Percentiles rank a stretch among this genome's conserved stretches.
Conservation (phyloP, 2,113 vertebrate species). For the Vombatus ursinus region DNA sequence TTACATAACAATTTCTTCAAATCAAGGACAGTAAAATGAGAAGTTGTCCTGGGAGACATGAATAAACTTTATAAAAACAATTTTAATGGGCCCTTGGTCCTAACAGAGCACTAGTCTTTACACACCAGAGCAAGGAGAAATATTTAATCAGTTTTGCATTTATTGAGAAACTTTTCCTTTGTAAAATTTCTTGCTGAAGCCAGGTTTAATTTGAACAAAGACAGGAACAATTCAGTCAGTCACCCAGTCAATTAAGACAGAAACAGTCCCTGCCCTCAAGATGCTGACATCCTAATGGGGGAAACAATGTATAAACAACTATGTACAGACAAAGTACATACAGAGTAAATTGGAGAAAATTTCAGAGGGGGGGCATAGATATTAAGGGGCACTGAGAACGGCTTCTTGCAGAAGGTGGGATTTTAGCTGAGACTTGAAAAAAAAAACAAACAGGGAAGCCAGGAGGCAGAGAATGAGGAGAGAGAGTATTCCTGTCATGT, state of each 20-base stretch:
- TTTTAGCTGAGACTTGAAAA: not conserved
- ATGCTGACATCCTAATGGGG: not conserved
- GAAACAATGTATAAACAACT: not conserved
- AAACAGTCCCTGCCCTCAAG: not conserved
- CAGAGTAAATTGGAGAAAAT: not conserved
- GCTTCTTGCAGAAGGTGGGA: not conserved
- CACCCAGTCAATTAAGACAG: not conserved
- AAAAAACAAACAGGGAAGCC: not conserved
- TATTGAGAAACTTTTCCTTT: not conserved
- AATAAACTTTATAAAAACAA: conserved; percentile 39
- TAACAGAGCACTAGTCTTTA: conserved; percentile 24
- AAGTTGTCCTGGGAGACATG: not conserved
- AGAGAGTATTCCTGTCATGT: not conserved
- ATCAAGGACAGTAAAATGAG: conserved; percentile 12
- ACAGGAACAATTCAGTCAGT: not conserved
- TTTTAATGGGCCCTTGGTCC: conserved; percentile 8
- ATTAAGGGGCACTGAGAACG: not conserved
- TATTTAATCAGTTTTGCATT: conserved; percentile 3
- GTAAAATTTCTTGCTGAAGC: not conserved
- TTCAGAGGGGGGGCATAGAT: not conserved
- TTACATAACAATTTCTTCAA: conserved; percentile 24
- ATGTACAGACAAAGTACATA: not conserved
- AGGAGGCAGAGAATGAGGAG: not conserved
- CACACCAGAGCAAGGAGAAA: not conserved
- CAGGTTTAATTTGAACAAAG: not conserved